A percentile compares a stretch with the other conserved stretches of the same genome.
Evolutionary conservation across 2,797 vertebrate species (phyloP).

Genomic region (Limnodromus scolopaceus): DNA sequence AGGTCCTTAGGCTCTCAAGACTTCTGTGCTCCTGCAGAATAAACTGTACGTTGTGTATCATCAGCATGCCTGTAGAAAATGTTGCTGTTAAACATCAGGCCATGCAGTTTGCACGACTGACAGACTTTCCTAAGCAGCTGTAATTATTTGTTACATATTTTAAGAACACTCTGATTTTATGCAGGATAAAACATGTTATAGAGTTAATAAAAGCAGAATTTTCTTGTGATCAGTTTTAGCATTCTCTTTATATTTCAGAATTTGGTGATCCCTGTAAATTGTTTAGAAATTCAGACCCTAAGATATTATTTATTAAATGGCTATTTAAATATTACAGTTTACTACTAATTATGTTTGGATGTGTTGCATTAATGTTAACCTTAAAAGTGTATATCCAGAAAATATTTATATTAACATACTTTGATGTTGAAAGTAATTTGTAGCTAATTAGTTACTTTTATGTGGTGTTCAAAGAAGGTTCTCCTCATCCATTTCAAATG

Average conservation of each 20-base stretch:
- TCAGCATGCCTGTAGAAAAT: neutral
- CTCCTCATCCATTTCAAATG: neutral
- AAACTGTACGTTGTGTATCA: neutral
- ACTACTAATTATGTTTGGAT: neutral
- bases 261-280: neutral
- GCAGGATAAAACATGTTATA: neutral
- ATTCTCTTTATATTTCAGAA: neutral
- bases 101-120: neutral
- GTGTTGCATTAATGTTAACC: neutral
- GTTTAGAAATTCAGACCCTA: neutral
- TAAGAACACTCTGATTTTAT: neutral
- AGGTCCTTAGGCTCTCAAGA: neutral
- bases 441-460: neutral
- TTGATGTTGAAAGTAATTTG: conserved; percentile 4
- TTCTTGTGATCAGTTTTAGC: neutral
- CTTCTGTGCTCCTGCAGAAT: neutral
- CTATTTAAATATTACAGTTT: neutral
- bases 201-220: neutral
- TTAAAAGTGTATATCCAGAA: neutral
- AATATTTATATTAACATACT: neutral
- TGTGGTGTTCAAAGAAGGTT: neutral
- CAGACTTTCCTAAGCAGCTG: neutral
- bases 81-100: neutral
- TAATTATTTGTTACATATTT: neutral
- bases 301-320: neutral